Evolutionary conservation across 2,888 invertebrate species (phyloP), one percentile per base, ranked within the genome.

Genomic region (Chloromyia formosa): DNA sequence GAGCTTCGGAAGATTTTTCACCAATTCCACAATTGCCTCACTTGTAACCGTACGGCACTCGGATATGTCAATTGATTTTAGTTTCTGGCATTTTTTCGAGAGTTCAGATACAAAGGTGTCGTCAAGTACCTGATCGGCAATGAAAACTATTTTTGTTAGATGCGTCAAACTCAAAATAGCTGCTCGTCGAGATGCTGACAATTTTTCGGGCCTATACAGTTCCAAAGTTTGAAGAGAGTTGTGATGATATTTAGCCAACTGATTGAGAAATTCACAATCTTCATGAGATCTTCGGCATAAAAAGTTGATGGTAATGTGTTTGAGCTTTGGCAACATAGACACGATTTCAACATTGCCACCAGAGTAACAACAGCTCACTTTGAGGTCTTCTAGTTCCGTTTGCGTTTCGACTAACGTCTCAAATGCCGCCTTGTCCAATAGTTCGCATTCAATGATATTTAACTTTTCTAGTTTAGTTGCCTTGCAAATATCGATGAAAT

Each of bases 401-500:
- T 69, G 68, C 22, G 68, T 69, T 69, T 69, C 54, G 1, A 69
- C n/a, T 5, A 69, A n/a, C 5, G 23, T 54, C 12, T 54, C 16
- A 5, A 69, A 69, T 69, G 68, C 68, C 3, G 18, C 54, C 2
- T 22, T 7, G 7, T 53, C 16, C 5, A 69, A 53, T 5, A 54
- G 54, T n/a, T 54, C 23, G 27, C 68, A 69, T 18, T 35, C 35
- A 22, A 23, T n/a, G 10, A 69, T 69, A 14, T 69, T 53, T n/a
- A 69, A n/a, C 23, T 53, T 69, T 53, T 27, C 22, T n/a, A 69
- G 27, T 69, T 69, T 69, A 5, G 49, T 53, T 5, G 68, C 68
- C 9, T 69, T 69, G 23, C 68, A 69, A 27, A 69, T 69, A 12
- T 69, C 68, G 10, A 69, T 69, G 27, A 69, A 69, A 27, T 69